Conservation (phyloP, 2,797 vertebrate genomes). For the Myotis planiceps region DNA sequence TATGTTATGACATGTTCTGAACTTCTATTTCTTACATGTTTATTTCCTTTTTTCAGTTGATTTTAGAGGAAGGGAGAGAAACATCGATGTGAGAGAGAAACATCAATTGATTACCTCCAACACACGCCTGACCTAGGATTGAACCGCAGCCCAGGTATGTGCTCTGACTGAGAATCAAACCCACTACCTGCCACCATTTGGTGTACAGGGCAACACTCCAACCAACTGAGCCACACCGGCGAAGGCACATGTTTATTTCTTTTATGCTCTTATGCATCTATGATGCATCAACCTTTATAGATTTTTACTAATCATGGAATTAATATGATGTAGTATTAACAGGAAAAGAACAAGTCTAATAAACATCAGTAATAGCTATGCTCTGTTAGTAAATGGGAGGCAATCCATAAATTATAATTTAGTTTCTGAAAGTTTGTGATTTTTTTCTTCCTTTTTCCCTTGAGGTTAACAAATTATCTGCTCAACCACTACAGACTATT, state of each 20-base stretch:
- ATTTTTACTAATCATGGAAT: not conserved
- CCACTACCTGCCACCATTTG: not conserved
- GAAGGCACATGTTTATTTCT: not conserved
- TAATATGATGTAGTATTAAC: not conserved
- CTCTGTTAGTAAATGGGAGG: not conserved
- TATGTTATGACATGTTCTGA: constrained; percentile 26
- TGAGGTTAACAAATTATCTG: constrained; percentile 7
- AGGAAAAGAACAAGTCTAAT: not conserved
- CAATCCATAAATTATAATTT: constrained; percentile 10
- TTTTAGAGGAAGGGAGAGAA: not conserved
- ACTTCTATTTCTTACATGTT: not conserved
- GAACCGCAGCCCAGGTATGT: not conserved
- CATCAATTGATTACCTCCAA: not conserved
- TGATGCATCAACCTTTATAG: not conserved
- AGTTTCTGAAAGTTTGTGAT: not conserved
- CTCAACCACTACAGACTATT: not conserved
- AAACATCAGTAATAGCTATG: not conserved
- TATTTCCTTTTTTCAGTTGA: not conserved
- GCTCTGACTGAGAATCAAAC: not conserved
- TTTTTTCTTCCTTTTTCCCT: not conserved
- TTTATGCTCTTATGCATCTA: not conserved
- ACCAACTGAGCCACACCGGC: not conserved
- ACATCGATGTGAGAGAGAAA: not conserved
- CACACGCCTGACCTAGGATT: not conserved
- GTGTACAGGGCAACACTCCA: not conserved